Base-by-base conservation (phyloP, 2,113 vertebrate species). In the Xenus cinereus region DNA sequence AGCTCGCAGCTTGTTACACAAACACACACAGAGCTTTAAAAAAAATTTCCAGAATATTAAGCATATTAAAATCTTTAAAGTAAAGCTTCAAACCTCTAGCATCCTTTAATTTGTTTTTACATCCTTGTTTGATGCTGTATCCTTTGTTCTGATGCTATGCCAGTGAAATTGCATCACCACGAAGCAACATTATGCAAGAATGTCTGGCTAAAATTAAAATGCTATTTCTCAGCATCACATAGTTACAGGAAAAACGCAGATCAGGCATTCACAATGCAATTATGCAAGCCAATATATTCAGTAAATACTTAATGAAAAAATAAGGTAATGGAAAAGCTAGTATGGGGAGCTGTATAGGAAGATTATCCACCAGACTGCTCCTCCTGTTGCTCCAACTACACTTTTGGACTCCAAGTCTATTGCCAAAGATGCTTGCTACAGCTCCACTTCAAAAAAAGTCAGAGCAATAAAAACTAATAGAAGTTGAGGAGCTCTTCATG, bases 91-190 rank as follows among this genome's bases (percentile, higher is more conserved):
- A 82, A 96, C 60, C 75, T 87, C 81, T 60, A 93, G 96, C 67
- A 92, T 95, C 95, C 93, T 97, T 93, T 94, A 93, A 97, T 96
- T 97, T 92, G 62, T 57, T 81, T 95, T 83, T 53, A 77, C 72
- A 89, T 93, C 51, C 75, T 62, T 68, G 82, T 93, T 97, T 97
- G 94, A 95, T 74, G 66, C 73, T 86, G 68, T 63, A 75, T 84
- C 67, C 96, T 95, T 96, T 95, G 90, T 95, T 96, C 76, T 87
- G 95, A 96, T 97, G 88, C 77, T 90, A 54, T 88, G 96, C 93
- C 97, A 97, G 63, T 77, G 67, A 85, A 97, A 89, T 50, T 96
- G 77, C 35, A 91, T 74, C 92, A 97, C 35, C 84, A 59, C 56
- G 37, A 96, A 93, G 73, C 62, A 94, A 89, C 81, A 87, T 86